Evolutionary conservation across 2,113 vertebrate species (phyloP), one percentile per base, ranked within the genome.

Genomic region (Eidolon helvum): DNA sequence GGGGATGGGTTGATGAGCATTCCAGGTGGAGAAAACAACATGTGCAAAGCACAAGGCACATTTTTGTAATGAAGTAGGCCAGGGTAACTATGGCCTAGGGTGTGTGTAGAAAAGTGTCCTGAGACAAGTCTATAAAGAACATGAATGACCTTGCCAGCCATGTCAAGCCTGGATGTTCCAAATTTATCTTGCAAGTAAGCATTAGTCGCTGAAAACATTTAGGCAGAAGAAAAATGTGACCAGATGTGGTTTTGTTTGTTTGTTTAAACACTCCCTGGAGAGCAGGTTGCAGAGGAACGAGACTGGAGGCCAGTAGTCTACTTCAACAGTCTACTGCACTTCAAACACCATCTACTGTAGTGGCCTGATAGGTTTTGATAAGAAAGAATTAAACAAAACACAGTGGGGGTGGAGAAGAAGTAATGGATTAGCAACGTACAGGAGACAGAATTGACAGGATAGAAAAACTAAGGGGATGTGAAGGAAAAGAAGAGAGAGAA

Each of bases 161-260:
- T 35, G 53, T 69, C 65, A 69, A 91, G 21, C 33, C 53, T 78
- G n/a, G 63, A 75, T 89, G 48, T 75, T 87, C 87, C 78, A 82
- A 90, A 53, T 40, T n/a, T 90, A 93, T 33, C 59, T 91, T 96
- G n/a, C 33, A 55, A 87, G n/a, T 33, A 48, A 92, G 35, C 53
- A 35, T 87, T 84, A 68, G 43, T 40, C 40, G 45, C 59, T 28
- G 8, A 82, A 66, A 85, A 53, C 53, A 83, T 90, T 87, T 40
- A 89, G 71, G 65, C 33, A 59, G n/a, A 43, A 83, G 57, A 80
- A 79, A 87, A 95, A 85, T 26, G 43, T 15, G 40, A 72, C n/a
- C 33, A 82, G 65, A n/a, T 69, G 68, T 93, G 55, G 48, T 68
- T 89, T 91, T 57, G 21, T 89, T 96, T 38, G 26, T 85, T 89